Evolutionary conservation across 2,113 vertebrate genomes (phyloP).

Genomic region (Spermophilus dauricus): DNA sequence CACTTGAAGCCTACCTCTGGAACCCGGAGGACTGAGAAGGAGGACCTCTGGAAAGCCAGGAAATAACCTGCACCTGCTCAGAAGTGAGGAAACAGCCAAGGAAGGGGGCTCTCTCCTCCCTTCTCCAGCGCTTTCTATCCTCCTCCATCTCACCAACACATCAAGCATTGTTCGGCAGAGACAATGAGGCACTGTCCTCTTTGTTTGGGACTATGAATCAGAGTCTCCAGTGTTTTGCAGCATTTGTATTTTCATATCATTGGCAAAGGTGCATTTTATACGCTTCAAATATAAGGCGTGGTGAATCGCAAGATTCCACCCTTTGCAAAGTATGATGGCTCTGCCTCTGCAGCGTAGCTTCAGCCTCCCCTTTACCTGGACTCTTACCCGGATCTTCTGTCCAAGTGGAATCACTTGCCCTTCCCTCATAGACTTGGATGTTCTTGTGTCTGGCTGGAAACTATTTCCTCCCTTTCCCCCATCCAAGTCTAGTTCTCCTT

Average conservation of each 20-base stretch:
- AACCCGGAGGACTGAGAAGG: neutral
- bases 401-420: neutral
- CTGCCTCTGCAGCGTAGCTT: neutral
- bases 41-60: neutral
- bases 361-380: too few species aligned
- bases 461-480: neutral
- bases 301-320: neutral
- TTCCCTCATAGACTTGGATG: neutral
- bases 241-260: neutral
- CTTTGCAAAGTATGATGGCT: rapidly evolving
- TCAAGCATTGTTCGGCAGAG: neutral
- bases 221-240: neutral
- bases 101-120: neutral
- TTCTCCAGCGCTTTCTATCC: neutral
- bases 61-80: conserved; percentile 5
- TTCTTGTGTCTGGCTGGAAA: neutral
- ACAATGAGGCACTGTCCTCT: neutral
- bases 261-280: conserved; percentile 9
- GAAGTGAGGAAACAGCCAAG: neutral
- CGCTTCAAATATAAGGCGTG: neutral
- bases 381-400: neutral
- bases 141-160: rapidly evolving
- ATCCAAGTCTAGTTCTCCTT: neutral
- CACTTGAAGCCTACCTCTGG: neutral
- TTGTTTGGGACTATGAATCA: neutral